Evolutionary conservation across 1,140 invertebrate species (phyloP).

Genomic region (Drosophila repletoides): DNA sequence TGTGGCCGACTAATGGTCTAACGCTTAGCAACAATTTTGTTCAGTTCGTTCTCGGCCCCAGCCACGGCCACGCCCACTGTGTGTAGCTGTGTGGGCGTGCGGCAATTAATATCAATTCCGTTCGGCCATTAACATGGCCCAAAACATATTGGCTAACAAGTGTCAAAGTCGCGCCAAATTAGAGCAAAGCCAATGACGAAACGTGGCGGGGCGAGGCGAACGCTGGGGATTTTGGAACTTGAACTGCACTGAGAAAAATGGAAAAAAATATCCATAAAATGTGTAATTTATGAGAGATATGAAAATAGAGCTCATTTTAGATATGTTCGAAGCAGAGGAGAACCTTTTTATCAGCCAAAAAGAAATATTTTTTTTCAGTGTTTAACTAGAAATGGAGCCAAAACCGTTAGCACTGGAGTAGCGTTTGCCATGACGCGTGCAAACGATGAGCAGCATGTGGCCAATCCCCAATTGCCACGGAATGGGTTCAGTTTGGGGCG

Average conservation of each 20-base stretch:
- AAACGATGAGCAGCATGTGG: conserved; percentile 66
- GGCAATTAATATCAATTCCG: conserved; percentile 79
- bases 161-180: conserved; percentile 79
- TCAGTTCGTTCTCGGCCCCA: no score
- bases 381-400: no score
- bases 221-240: conserved; percentile 49
- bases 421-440: conserved; percentile 44
- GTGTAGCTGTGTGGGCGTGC: conserved; percentile 20
- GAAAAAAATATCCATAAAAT: no score
- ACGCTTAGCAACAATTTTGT: conserved; percentile 35
- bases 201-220: conserved; percentile 21
- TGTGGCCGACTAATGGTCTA: conserved; percentile 37
- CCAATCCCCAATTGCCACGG: conserved; percentile 52
- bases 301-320: no score
- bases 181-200: conserved; percentile 65
- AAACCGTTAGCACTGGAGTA: no score
- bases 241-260: conserved; percentile 15
- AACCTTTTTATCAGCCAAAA: no score
- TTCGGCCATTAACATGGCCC: conserved; percentile 70
- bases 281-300: no score
- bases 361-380: no score
- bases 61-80: conserved; percentile 42
- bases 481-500: conserved; percentile 51
- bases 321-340: no score
- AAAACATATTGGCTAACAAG: conserved; percentile 79